phyloP scores from a whole-genome alignment of 2,113 vertebrate genomes.

The Hipposideros armiger region DNA sequence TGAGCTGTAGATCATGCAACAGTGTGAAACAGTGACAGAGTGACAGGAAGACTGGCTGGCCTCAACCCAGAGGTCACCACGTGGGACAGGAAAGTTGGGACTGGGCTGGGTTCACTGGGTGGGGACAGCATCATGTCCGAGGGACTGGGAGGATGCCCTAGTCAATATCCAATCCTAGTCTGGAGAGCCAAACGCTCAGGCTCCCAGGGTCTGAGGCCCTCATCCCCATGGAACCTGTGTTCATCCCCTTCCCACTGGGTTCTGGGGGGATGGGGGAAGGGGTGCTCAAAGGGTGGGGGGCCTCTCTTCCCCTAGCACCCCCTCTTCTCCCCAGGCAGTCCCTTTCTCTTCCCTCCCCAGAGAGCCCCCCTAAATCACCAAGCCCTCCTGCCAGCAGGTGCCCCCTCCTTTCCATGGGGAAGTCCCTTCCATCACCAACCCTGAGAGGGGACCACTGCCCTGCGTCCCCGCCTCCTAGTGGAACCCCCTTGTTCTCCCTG shows the following conservation, averaged over 20 bases:
- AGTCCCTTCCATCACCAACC: background rate
- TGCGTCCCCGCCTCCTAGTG: background rate
- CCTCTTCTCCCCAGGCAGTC: background rate
- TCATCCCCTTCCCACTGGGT: background rate
- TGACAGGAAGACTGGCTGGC: background rate
- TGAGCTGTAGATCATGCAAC: background rate
- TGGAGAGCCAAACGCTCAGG: background rate
- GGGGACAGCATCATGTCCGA: background rate
- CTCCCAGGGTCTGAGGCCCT: background rate
- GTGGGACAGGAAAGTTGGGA: background rate
- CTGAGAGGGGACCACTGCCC: background rate
- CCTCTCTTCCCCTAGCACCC: background rate
- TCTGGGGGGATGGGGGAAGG: background rate
- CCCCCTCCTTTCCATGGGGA: background rate
- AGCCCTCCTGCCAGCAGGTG: accelerated
- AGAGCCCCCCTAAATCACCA: too few relatives aligned
- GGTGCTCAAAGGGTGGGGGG: background rate
- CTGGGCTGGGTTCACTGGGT: background rate
- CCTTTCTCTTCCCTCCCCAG: background rate
- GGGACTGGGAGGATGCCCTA: accelerated
- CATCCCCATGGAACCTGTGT: background rate
- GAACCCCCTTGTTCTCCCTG: background rate
- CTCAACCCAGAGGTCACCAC: background rate
- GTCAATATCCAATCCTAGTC: accelerated
- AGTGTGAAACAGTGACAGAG: background rate